Evolutionary conservation across 2,888 invertebrate genomes (phyloP), one percentile per base, ranked within the genome.

Genomic region (Encarsia formosa): DNA sequence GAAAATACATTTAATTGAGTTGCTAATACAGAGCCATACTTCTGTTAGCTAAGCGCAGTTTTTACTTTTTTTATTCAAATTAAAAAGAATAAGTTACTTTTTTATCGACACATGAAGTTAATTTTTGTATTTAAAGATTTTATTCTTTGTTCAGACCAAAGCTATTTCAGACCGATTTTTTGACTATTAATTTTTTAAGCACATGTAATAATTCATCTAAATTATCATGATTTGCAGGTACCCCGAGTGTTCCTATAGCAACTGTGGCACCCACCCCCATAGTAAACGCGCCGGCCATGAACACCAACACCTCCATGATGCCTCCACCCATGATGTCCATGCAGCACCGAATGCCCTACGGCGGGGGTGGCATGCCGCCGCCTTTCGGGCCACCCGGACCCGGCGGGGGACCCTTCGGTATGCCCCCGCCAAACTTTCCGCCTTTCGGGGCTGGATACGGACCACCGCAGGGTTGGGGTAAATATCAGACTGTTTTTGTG

Each of bases 391-490:
- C 76, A 22, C 57, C 57, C 15, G 4, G 39, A 22, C 57, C 57
- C 15, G 4, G 39, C 13, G 54, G 54, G 34, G 80, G 83, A 15
- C 83, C 82, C 2, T 83, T 82, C 64, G 84, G 83, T 32, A 78
- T 88, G 80, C 87, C 87, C 4, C 86, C 87, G 9, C 85, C 86
- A 19, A 83, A 84, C 20, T 79, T 81, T 64, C 79, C 77, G 56
- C 77, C 73, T 15, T 74, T 72, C 43, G 73, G 69, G 2, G 34
- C 49, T 13, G 70, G 68, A 20, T 74, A 74, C 42, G 73, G 73
- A 11, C 73, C 73, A 18, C 73, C 73, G n/a, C 49, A 66, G 20
- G 68, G 63, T 47, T 74, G 73, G 73, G 73, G 73, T 72, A 65
- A 58, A 43, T 8, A n/a, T 38, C n/a, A n/a, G n/a, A n/a, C n/a